Evolutionary conservation across 2,113 vertebrate genomes (phyloP), one percentile per base, ranked within the genome.

Genomic region (Cebidichthys violaceus): DNA sequence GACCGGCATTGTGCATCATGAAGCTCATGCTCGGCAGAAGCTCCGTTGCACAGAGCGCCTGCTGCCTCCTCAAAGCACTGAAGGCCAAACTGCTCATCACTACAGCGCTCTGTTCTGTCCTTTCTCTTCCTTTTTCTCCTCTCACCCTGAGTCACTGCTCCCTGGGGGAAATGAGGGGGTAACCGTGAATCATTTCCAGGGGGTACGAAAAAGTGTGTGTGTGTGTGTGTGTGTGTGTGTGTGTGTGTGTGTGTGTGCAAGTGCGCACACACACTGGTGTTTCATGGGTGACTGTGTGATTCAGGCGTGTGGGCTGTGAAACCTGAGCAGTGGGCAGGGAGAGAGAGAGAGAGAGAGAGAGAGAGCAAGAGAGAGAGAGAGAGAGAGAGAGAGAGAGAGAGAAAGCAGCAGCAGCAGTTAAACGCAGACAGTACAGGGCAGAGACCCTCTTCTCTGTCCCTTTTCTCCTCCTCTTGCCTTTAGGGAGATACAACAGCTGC

Each of bases 291-390:
- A 73, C 64, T 82, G 85, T 84, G 76, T 94, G 90, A 93, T 92
- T 93, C 92, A 94, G 89, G 71, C 72, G 86, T 84, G 93, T 94
- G 90, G 92, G 92, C 67, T 92, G 80, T 90, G 91, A 91, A 94
- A 94, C 90, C 74, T 68, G 90, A 94, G 92, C 41, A 72, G 92
- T 91, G 81, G 93, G 92, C 64, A 75, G 88, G 76, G 79, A 88
- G 35, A 83, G 54, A 86, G 70, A 83, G 70, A 82, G 55, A 86
- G 73, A 83, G 73, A 79, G 55, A 86, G 72, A 82, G 72, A 77
- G 78, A 87, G 39, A 77, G 88, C 75, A 76, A 87, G 37, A 76
- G 88, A 77, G 77, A 87, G 37, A 76, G 88, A 77, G 75, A 87
- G 37, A 81, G 50, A 86, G 72, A 84, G 71, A 33, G n/a, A n/a